Percentiles rank a stretch among this genome's conserved stretches.
Evolutionary conservation across 2,797 vertebrate genomes (phyloP).

Genomic region (Poecilia wingei): DNA sequence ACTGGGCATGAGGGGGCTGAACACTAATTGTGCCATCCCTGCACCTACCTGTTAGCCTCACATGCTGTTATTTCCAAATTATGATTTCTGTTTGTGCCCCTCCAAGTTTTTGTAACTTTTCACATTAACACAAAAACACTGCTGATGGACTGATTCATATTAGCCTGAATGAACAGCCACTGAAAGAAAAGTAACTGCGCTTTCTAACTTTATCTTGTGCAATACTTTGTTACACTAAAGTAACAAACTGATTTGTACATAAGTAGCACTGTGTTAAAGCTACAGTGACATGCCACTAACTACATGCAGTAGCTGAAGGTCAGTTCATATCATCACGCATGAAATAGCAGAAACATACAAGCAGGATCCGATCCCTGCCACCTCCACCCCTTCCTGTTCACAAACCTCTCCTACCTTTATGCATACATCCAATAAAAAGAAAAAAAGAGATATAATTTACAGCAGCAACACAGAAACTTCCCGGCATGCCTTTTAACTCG

Average conservation of each 20-base stretch:
- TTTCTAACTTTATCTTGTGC: neutral
- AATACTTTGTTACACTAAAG: neutral
- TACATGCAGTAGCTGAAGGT: neutral
- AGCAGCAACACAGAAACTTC: constrained; percentile 76
- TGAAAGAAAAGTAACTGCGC: neutral
- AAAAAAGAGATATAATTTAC: constrained; percentile 58
- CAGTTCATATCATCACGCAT: constrained; percentile 30
- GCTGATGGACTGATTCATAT: neutral
- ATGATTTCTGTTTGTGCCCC: too few species aligned
- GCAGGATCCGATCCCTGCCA: constrained; percentile 25
- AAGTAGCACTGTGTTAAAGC: neutral
- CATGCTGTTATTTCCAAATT: too few species aligned
- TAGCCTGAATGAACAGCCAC: neutral
- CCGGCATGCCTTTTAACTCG: constrained; percentile 81
- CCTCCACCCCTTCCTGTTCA: constrained; percentile 43
- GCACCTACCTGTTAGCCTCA: too few species aligned
- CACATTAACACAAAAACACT: too few species aligned
- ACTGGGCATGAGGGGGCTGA: too few species aligned
- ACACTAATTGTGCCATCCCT: too few species aligned
- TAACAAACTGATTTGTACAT: neutral
- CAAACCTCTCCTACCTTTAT: constrained; percentile 58
- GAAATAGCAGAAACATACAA: constrained; percentile 40
- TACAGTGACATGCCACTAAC: neutral
- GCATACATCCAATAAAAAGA: constrained; percentile 68
- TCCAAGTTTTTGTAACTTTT: too few species aligned